phyloP scores from a whole-genome alignment of 1,140 invertebrate genomes.

The Orius laevigatus region DNA sequence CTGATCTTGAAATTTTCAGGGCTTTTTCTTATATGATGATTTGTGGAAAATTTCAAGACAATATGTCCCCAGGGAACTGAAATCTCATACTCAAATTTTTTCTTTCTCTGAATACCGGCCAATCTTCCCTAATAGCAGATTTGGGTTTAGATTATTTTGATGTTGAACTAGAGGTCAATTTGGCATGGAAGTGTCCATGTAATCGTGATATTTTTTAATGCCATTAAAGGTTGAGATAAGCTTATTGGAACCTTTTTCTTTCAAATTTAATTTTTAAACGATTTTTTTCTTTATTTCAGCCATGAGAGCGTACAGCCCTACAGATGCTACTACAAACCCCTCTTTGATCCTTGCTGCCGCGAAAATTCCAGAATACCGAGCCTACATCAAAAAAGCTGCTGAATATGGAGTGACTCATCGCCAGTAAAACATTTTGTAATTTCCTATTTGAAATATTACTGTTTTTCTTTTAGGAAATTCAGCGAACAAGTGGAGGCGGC shows the following conservation, averaged over 20 bases:
- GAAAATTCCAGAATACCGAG: slow-evolving; percentile 76
- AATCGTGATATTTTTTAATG: too few species aligned
- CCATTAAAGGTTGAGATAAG: too few species aligned
- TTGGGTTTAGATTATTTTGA: too few species aligned
- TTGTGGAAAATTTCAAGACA: too few species aligned
- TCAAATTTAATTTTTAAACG: neutral
- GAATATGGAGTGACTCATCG: slow-evolving; percentile 62
- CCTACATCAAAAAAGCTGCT: slow-evolving; percentile 77
- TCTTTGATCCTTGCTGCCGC: slow-evolving; percentile 90
- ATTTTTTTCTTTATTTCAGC: slow-evolving; percentile 38
- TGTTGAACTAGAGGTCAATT: too few species aligned
- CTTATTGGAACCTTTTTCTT: neutral
- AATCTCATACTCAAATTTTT: too few species aligned
- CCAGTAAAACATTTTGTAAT: slow-evolving; percentile 28
- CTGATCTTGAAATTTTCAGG: too few species aligned
- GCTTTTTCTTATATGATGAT: too few species aligned
- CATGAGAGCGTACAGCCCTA: slow-evolving; percentile 92
- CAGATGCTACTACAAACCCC: slow-evolving; percentile 99
- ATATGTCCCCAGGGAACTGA: too few species aligned
- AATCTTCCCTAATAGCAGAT: too few species aligned
- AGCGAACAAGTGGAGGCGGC: slow-evolving; percentile 60
- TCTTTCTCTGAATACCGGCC: too few species aligned
- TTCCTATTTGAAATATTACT: neutral
- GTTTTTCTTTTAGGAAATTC: slow-evolving; percentile 17
- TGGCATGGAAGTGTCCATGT: too few species aligned